phyloP scores from a whole-genome alignment of 2,888 invertebrate species.

The Strigamia transsilvanica region DNA sequence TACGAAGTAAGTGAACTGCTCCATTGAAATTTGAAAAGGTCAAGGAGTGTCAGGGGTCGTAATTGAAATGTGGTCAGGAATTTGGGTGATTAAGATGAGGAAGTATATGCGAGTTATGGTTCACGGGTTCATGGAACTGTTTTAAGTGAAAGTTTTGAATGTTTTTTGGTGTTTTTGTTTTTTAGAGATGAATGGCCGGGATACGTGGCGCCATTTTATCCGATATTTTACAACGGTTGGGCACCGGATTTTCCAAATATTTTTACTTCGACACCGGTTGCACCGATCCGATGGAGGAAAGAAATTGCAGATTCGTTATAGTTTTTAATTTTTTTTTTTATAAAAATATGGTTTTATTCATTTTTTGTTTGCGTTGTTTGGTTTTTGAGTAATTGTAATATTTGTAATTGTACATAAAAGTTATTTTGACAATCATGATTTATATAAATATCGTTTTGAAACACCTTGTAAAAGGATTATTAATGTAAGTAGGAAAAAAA shows the following conservation, averaged over 20 bases:
- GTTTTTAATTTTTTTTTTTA: too few relatives aligned
- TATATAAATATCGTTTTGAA: too few relatives aligned
- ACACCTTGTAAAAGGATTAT: too few relatives aligned
- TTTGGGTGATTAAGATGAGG: not conserved
- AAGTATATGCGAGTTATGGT: not conserved
- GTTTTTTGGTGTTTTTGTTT: not conserved
- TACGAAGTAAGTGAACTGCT: not conserved
- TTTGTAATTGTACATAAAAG: too few relatives aligned
- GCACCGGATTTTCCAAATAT: conserved; percentile 53
- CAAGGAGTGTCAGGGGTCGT: not conserved
- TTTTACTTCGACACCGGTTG: conserved; percentile 48
- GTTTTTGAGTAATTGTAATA: too few relatives aligned
- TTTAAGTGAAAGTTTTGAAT: not conserved
- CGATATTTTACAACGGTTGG: conserved; percentile 53
- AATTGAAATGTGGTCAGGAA: not conserved
- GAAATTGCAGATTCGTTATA: conserved; percentile 52
- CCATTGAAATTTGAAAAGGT: not conserved
- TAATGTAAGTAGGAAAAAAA: too few relatives aligned
- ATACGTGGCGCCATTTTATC: conserved; percentile 51
- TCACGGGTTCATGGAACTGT: conserved; percentile 2
- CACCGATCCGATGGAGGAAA: conserved; percentile 48
- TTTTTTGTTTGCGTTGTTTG: too few relatives aligned
- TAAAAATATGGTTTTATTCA: too few relatives aligned
- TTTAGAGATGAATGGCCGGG: conserved; percentile 52
- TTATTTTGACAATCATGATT: too few relatives aligned